phyloP scores from a whole-genome alignment of 2,797 vertebrate species.

The Trematomus bernacchii region DNA sequence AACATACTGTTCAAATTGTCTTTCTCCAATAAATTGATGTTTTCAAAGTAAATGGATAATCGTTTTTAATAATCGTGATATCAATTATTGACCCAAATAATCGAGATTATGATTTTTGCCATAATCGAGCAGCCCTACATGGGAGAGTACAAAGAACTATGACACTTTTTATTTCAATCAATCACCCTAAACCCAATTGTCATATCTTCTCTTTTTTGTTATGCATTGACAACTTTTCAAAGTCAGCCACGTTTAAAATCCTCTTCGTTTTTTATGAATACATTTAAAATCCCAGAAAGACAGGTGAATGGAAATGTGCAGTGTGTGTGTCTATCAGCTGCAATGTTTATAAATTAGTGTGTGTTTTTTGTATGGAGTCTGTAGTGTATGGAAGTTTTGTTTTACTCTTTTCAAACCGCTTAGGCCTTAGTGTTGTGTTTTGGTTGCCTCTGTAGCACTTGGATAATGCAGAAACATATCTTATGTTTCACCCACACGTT shows the following conservation, averaged over 20 bases:
- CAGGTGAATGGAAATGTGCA: neutral
- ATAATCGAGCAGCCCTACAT: no score
- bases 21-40: no score
- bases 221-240: neutral
- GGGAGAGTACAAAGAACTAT: no score
- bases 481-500: conserved; percentile 25
- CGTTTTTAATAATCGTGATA: no score
- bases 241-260: neutral
- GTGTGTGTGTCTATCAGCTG: neutral
- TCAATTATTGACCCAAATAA: no score
- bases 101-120: no score
- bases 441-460: conserved; percentile 11
- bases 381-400: neutral
- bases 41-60: no score
- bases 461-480: conserved; percentile 12
- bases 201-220: neutral
- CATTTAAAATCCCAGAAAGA: neutral
- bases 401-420: conserved; percentile 32
- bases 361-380: conserved; percentile 3
- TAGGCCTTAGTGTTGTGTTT: conserved; percentile 6
- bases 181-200: neutral
- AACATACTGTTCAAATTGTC: no score
- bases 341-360: neutral
- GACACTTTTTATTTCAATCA: no score
- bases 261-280: neutral